Evolutionary conservation across 1,140 invertebrate species (phyloP).

Genomic region (Belonocnema kinseyi): DNA sequence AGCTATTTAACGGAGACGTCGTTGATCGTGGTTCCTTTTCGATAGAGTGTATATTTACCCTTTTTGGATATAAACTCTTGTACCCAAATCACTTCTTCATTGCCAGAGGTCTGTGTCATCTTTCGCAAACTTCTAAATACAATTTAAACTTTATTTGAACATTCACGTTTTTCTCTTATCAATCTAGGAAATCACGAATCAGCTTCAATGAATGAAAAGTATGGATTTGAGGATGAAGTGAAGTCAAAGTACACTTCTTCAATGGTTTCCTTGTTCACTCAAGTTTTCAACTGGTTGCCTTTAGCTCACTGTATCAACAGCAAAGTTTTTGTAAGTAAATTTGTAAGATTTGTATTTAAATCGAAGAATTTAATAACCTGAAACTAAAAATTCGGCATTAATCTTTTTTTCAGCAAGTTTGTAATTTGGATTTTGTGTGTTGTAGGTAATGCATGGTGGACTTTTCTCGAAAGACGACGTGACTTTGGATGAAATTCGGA

Average conservation of each 20-base stretch:
- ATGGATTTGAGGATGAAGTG: conserved; percentile 98
- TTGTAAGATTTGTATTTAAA: background rate
- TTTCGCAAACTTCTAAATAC: background rate
- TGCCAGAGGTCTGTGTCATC: conserved; percentile 88
- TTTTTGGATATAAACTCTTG: conserved; percentile 98
- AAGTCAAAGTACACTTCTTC: conserved; percentile 94
- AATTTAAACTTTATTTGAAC: background rate
- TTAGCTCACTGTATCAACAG: conserved; percentile 96
- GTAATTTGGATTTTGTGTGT: background rate
- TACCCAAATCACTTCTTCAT: conserved; percentile 99
- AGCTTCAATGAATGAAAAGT: conserved; percentile 99
- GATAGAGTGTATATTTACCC: conserved; percentile 98
- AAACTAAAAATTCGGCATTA: too few species aligned
- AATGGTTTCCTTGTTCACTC: conserved; percentile 98
- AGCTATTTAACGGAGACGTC: conserved; percentile 99
- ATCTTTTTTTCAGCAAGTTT: too few species aligned
- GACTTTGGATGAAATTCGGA: conserved; percentile 92
- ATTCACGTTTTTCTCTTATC: background rate
- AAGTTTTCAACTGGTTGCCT: conserved; percentile 98
- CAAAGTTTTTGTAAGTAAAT: conserved; percentile 86
- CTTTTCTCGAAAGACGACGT: conserved; percentile 94
- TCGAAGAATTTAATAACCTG: too few species aligned
- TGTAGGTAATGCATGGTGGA: conserved; percentile 94
- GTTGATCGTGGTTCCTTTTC: conserved; percentile 99
- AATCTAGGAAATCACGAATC: conserved; percentile 96